Base-by-base conservation (phyloP, 2,797 vertebrate genomes). In the Fistularia tabacaria region DNA sequence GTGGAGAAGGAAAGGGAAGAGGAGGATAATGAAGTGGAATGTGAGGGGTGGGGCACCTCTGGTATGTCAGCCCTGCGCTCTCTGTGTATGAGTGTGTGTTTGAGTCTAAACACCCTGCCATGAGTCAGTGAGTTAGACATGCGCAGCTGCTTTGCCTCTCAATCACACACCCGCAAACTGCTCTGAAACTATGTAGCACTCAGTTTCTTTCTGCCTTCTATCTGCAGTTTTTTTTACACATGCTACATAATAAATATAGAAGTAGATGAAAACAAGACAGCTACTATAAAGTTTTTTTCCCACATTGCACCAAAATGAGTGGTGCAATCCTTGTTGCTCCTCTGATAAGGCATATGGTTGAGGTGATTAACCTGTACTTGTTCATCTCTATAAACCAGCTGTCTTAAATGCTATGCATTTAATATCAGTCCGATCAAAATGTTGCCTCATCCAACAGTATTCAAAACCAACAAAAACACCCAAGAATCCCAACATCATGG, bases 11-110 rank as follows among this genome's bases (percentile, higher is more conserved):
- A 72, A 76, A 61, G 62, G 68, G 67, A 69, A 76, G 69, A 77
- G 73, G 80, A 82, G 79, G 70, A 86, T 77, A 82, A 79, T 80
- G 73, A 81, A 79, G 74, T 78, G 87, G 89, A 88, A 89, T 90
- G 84, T 77, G 48, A 77, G 81, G 89, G 90, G 89, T 88, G 89
- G 88, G 88, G 90, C 85, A 62, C 65, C 82, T 81, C 79, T 89
- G 88, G 88, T 82, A 87, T 88, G 88, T 87, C 74, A 85, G 73
- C 62, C 75, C 66, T 77, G 62, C 60, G 42, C 67, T 15, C 39
- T 14, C 55, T 66, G 49, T 64, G 56, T 55, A 47, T 57, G 47
- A 53, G 58, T 64, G 71, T 64, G 66, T 48, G 59, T 54, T 59
- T 44, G 76, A 45, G 71, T 72, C 57, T 69, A 65, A 78, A 71